Base-by-base conservation (phyloP, 2,888 invertebrate genomes). In the Lymantria monacha region DNA sequence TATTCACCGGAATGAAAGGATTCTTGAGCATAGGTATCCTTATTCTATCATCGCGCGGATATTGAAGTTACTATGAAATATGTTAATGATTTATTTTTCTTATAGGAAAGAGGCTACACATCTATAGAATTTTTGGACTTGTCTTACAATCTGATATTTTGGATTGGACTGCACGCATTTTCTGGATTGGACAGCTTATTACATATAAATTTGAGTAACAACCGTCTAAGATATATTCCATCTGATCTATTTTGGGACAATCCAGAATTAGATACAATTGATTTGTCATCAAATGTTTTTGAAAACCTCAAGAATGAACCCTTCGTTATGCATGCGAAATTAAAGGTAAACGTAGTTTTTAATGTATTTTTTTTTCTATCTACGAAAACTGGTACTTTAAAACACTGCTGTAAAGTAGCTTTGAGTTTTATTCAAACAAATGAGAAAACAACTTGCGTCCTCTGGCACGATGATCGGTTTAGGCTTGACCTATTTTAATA, bases 221-320 rank as follows among this genome's bases (percentile, higher is more conserved):
- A 95, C 69, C 89, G 93, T 30, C 76, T 95, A 46, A 89, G 94
- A 69, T 92, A 90, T 53, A 79, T 95, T 33, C 74, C 89, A 0
- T 81, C 86, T 0, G 91, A 92, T 55, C 74, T 94, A 50, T 93
- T 94, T 63, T 92, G 92, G 79, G 86, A 92, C 37, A 93, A 94
- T 13, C 81, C 83, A 1, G 78, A 85, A 14, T 74, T 95, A 8
- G 75, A 86, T 15, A 86, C 85, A 44, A 74, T 95, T 0, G 94
- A 94, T 70, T 75, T 95, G 49, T 93, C 93, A 42, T 92, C 92
- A 11, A 95, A 95, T 69, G 93, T 94, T 51, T 92, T 95, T 58
- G 92, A 92, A 69, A 76, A 81, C 0, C 69, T 94, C 1, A 86
- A 87, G 53, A 88, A 92, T 66, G 91, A 91, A 55, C 93, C 94